phyloP scores from a whole-genome alignment of 2,797 vertebrate species.

The Streptopelia turtur region DNA sequence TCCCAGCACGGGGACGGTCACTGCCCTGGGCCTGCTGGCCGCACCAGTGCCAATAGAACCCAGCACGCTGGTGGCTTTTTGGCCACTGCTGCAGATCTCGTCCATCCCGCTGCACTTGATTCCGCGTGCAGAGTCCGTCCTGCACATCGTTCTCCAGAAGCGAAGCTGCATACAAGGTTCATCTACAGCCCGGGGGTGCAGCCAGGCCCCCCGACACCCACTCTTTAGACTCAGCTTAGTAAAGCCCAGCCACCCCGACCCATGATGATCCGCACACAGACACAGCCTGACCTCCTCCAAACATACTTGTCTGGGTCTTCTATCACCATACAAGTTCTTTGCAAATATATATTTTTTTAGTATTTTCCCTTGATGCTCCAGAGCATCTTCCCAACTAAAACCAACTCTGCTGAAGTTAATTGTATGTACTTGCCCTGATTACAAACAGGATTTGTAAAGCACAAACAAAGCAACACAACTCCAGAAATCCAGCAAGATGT shows the following conservation, averaged over 20 bases:
- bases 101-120: background rate
- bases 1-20: no score
- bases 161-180: background rate
- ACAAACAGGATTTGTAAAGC: background rate
- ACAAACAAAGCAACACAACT: background rate
- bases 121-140: background rate
- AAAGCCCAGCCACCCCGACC: background rate
- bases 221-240: no score
- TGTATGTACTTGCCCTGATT: background rate
- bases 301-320: background rate
- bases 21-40: no score
- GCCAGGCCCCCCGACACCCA: no score
- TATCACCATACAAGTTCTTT: background rate
- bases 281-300: background rate
- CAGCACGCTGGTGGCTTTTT: no score
- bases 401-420: background rate
- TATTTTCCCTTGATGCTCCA: background rate
- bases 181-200: no score
- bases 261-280: background rate
- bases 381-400: background rate
- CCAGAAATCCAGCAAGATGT: background rate
- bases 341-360: background rate
- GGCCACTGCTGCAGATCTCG: background rate
- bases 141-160: fast-evolving
- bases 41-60: no score